Conservation (phyloP, 2,797 vertebrate genomes). For the Garrulus glandarius region DNA sequence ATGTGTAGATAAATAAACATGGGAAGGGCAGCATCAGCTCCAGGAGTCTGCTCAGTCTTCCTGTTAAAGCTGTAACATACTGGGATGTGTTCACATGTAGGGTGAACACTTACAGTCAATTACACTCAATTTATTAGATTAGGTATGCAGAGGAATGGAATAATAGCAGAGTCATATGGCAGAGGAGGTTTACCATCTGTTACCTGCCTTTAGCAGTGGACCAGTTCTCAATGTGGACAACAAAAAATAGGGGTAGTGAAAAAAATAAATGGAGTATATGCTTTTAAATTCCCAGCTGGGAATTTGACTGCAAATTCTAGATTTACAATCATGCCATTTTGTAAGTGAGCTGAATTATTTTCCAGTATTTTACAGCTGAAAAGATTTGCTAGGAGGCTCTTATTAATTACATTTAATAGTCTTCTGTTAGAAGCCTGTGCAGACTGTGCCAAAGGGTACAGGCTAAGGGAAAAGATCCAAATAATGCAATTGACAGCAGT, state of each 20-base stretch:
- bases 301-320: neutral
- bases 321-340: neutral
- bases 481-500: neutral
- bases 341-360: neutral
- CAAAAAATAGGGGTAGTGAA: neutral
- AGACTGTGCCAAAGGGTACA: neutral
- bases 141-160: conserved; percentile 12
- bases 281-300: neutral
- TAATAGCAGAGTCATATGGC: conserved; percentile 45
- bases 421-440: neutral
- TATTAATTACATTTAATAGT: conserved; percentile 21
- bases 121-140: conserved; percentile 43
- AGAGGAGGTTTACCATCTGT: conserved; percentile 32
- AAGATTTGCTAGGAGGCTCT: neutral
- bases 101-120: conserved; percentile 35
- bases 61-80: neutral
- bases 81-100: neutral
- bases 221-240: neutral
- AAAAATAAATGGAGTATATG: neutral
- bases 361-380: neutral
- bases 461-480: neutral
- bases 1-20: neutral
- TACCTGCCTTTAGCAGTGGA: conserved; percentile 19
- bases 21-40: neutral
- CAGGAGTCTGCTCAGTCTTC: neutral